Evolutionary conservation across 2,797 vertebrate genomes (phyloP).

Genomic region (Sebastes ruberrimus): DNA sequence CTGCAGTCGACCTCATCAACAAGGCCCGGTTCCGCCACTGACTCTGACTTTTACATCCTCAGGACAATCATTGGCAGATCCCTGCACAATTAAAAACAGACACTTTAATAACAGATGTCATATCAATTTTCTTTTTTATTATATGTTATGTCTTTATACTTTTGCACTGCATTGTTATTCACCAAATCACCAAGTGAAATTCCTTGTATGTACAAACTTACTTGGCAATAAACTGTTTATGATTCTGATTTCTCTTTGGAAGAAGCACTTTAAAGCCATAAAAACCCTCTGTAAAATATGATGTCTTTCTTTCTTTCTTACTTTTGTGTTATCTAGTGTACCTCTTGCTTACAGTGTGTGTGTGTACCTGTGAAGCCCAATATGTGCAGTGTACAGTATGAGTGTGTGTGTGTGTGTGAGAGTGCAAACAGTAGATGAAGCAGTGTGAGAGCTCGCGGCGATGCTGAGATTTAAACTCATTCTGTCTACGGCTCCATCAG

Average conservation of each 20-base stretch:
- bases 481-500: conserved; percentile 79
- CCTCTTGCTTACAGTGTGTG: background rate
- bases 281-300: conserved; percentile 9
- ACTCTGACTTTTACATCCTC: no score
- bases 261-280: background rate
- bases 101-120: no score
- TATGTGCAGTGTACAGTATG: background rate
- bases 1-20: no score
- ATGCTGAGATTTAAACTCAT: conserved; percentile 83
- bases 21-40: no score
- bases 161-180: background rate
- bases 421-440: conserved; percentile 59
- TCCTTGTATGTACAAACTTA: background rate
- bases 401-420: background rate
- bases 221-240: background rate
- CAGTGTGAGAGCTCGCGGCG: conserved; percentile 57
- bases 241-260: background rate
- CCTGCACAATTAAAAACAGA: no score
- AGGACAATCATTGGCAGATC: no score
- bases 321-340: background rate
- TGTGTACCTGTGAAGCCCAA: conserved; percentile 1
- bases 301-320: background rate
- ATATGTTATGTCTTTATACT: no score
- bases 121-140: no score
- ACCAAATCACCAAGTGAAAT: background rate